Conservation (phyloP, 1,140 invertebrate species). For the Coboldia fuscipes region DNA sequence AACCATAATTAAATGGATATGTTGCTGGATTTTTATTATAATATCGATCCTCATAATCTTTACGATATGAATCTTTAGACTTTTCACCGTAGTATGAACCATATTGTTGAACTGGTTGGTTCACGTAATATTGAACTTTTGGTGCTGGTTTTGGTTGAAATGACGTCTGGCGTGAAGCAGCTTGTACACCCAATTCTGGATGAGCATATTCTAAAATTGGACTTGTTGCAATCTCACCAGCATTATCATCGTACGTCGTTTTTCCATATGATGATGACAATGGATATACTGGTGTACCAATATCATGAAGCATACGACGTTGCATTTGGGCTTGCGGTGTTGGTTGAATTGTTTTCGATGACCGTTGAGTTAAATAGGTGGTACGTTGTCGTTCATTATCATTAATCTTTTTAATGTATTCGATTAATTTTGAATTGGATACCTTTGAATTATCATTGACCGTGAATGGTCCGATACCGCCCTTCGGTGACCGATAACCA, state of each 20-base stretch:
- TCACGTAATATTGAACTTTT: conserved; percentile 22
- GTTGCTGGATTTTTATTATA: conserved; percentile 19
- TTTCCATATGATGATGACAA: conserved; percentile 35
- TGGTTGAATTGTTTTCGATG: background rate
- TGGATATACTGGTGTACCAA: conserved; percentile 34
- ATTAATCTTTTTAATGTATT: conserved; percentile 40
- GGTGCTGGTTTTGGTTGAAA: conserved; percentile 17
- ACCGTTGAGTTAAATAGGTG: conserved; percentile 20
- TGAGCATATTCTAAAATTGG: conserved; percentile 58
- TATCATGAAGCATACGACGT: conserved; percentile 41
- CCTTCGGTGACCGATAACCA: conserved; percentile 21
- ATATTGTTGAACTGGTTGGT: conserved; percentile 18
- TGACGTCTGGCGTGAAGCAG: conserved; percentile 17
- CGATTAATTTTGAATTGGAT: conserved; percentile 30
- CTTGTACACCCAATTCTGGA: conserved; percentile 50
- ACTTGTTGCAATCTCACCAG: conserved; percentile 37
- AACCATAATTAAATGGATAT: conserved; percentile 28
- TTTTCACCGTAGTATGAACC: conserved; percentile 14
- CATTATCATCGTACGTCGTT: conserved; percentile 23
- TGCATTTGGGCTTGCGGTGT: conserved; percentile 29
- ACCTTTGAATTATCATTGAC: conserved; percentile 31
- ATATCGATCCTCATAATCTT: conserved; percentile 25
- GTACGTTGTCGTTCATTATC: conserved; percentile 31
- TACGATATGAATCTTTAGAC: conserved; percentile 25
- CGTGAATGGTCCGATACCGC: conserved; percentile 32